These are phyloP conservation scores for Hippoglossus hippoglossus DNA, from an alignment of 2,797 vertebrate genomes.

Conservation along the genomic window DNA sequence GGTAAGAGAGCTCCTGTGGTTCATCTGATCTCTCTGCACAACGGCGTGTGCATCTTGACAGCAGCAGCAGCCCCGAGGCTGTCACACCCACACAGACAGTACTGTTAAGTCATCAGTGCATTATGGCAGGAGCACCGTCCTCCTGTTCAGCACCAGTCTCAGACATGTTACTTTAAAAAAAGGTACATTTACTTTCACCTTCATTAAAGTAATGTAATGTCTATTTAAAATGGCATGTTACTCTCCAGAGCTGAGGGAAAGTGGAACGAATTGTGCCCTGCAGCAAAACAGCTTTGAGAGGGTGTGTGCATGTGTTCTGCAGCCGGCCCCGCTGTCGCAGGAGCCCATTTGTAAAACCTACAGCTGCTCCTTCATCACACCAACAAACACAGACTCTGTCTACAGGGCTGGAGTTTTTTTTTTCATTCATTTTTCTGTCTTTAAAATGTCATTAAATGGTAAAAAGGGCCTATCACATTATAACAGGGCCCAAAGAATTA, in stretches of 20 bases:
- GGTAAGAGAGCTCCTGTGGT: constrained; percentile 83
- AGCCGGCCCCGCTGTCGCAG: constrained; percentile 58
- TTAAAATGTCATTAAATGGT: neutral
- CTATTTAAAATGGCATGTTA: constrained; percentile 68
- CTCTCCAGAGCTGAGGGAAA: constrained; percentile 77
- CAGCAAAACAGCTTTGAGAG: constrained; percentile 78
- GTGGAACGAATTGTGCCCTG: constrained; percentile 80
- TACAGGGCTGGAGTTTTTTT: constrained; percentile 7
- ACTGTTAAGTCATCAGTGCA: constrained; percentile 58
- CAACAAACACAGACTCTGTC: constrained; percentile 49
- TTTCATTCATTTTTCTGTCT: too few relatives aligned
- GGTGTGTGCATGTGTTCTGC: constrained; percentile 55
- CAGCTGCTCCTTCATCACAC: constrained; percentile 68
- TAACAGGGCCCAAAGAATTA: neutral
- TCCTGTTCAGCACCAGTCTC: constrained; percentile 55
- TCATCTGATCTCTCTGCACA: constrained; percentile 47
- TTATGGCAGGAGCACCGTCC: constrained; percentile 46
- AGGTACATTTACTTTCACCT: constrained; percentile 62
- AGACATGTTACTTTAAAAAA: constrained; percentile 40
- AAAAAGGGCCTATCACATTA: neutral
- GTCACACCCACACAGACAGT: constrained; percentile 55
- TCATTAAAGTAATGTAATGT: constrained; percentile 59
- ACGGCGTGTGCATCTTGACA: constrained; percentile 20
- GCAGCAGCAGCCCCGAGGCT: constrained; percentile 37
- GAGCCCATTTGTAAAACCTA: constrained; percentile 76